Conservation (phyloP, 35 echinoderm and acorn worm genomes). For the Heliocidaris erythrogramma region DNA sequence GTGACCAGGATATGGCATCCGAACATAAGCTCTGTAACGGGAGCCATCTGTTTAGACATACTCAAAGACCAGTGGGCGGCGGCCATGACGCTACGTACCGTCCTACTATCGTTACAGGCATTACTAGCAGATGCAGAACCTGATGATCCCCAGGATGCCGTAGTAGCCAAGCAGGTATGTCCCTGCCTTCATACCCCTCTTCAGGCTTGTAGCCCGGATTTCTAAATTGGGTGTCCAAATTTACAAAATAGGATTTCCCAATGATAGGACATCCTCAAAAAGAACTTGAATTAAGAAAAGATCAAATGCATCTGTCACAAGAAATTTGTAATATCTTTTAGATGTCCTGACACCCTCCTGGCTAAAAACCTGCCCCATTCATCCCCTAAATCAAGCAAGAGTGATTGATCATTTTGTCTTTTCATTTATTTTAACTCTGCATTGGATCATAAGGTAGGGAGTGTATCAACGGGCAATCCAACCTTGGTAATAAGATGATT, state of each 20-base stretch:
- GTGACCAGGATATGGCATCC: slow-evolving; percentile 98
- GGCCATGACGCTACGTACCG: slow-evolving; percentile 98
- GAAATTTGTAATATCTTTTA: too few relatives aligned
- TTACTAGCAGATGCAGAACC: slow-evolving; percentile 87
- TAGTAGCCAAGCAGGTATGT: slow-evolving; percentile 94
- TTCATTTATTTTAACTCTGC: too few relatives aligned
- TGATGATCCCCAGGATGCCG: slow-evolving; percentile 99
- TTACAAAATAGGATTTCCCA: neutral
- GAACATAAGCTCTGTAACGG: slow-evolving; percentile 97
- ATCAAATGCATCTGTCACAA: neutral
- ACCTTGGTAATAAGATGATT: too few relatives aligned
- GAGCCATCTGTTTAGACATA: slow-evolving; percentile 97
- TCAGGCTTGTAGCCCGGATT: neutral
- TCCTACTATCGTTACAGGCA: slow-evolving; percentile 96
- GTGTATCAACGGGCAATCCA: too few relatives aligned
- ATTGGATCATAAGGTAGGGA: too few relatives aligned
- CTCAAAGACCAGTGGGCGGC: slow-evolving; percentile 99
- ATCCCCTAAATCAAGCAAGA: too few relatives aligned
- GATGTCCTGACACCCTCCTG: too few relatives aligned
- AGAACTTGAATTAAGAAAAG: neutral
- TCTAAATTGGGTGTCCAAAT: neutral
- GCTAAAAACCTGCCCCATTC: too few relatives aligned
- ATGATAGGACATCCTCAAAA: neutral
- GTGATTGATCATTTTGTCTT: too few relatives aligned
- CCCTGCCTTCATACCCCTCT: neutral